phyloP scores from a whole-genome alignment of 2,888 invertebrate species.

The Gymnocheta viridis region DNA sequence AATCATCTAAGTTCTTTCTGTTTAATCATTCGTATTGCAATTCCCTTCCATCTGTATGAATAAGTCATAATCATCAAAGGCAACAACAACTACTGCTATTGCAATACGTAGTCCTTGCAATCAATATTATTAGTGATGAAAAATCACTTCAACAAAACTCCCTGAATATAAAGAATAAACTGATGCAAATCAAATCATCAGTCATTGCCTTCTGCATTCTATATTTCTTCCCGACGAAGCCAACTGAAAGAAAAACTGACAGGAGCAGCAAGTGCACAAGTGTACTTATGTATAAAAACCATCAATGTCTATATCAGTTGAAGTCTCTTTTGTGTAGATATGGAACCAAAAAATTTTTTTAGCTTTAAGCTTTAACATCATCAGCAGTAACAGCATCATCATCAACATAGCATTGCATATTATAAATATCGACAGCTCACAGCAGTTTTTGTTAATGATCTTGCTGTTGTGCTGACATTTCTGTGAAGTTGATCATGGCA shows the following conservation, averaged over 20 bases:
- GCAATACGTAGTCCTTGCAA: constrained; percentile 34
- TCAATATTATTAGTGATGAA: constrained; percentile 66
- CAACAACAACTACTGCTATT: constrained; percentile 36
- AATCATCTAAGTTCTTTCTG: neutral
- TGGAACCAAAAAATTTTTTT: constrained; percentile 19
- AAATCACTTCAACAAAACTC: constrained; percentile 64
- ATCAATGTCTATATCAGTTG: constrained; percentile 63
- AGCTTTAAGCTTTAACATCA: constrained; percentile 30
- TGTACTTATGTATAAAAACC: constrained; percentile 19
- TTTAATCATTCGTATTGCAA: neutral
- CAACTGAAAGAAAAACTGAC: constrained; percentile 14
- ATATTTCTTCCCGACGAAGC: neutral
- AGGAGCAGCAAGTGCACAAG: constrained; percentile 47
- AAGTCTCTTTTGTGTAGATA: constrained; percentile 41
- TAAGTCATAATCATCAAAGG: constrained; percentile 46
- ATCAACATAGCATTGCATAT: constrained; percentile 54
- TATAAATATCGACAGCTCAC: constrained; percentile 68
- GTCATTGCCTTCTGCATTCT: neutral
- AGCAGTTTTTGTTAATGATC: constrained; percentile 50
- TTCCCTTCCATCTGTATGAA: neutral
- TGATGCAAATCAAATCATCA: constrained; percentile 60
- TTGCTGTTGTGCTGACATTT: constrained; percentile 61
- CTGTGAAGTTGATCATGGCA: constrained; percentile 58
- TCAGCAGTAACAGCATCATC: constrained; percentile 37
- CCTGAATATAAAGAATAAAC: neutral